These are phyloP conservation scores for Eupeodes corollae DNA, from an alignment of 1,140 invertebrate genomes.

Conservation along the genomic window DNA sequence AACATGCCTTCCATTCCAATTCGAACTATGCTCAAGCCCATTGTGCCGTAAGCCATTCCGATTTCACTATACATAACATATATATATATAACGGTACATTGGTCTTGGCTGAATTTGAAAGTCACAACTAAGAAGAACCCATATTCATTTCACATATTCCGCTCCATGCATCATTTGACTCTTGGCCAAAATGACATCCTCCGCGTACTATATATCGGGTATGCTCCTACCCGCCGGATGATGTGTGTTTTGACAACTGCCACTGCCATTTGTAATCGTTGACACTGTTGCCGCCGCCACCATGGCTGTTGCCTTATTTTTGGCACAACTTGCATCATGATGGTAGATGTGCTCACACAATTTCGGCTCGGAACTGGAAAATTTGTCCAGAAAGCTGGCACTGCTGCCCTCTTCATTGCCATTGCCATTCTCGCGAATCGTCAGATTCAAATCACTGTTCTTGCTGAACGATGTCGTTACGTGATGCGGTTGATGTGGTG, in stretches of 20 bases:
- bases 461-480: conserved; percentile 35
- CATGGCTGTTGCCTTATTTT: conserved; percentile 18
- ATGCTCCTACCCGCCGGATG: conserved; percentile 16
- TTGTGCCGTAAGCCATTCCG: too few relatives aligned
- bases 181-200: conserved; percentile 34
- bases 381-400: conserved; percentile 15
- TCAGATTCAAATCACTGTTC: conserved; percentile 31
- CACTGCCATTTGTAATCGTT: not conserved
- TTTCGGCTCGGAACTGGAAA: conserved; percentile 36
- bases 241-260: not conserved
- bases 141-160: too few relatives aligned
- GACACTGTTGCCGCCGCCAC: not conserved
- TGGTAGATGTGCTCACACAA: conserved; percentile 27
- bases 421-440: conserved; percentile 13
- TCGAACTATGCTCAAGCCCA: too few relatives aligned
- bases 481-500: conserved; percentile 13
- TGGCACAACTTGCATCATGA: conserved; percentile 34
- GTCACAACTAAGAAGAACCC: too few relatives aligned
- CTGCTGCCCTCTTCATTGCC: not conserved
- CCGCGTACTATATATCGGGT: conserved; percentile 37
- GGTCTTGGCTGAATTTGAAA: too few relatives aligned
- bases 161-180: conserved; percentile 14
- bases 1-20: too few relatives aligned
- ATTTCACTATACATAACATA: too few relatives aligned
- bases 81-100: too few relatives aligned